A percentile compares a stretch with the other conserved stretches of the same genome.
Evolutionary conservation across 92 coral and sea anemone genomes (phyloP).

Genomic region (Palythoa grandis): DNA sequence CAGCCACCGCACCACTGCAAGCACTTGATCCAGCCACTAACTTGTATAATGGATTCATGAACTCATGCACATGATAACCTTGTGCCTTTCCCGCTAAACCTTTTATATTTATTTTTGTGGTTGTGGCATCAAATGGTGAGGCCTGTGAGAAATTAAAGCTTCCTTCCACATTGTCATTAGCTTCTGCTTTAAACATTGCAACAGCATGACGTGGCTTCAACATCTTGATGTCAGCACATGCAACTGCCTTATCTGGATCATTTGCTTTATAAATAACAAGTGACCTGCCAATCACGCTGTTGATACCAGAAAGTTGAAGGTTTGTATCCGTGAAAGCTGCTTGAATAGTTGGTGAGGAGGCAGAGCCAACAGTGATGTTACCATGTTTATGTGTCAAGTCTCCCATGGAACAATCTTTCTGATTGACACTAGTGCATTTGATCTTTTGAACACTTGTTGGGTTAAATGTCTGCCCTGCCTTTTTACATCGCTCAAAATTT

Average conservation of each 20-base stretch:
- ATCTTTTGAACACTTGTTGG: slow-evolving; percentile 53
- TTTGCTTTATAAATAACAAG: slow-evolving; percentile 56
- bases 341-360: slow-evolving; percentile 65
- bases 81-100: slow-evolving; percentile 67
- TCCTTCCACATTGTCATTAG: slow-evolving; percentile 83
- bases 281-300: slow-evolving; percentile 73
- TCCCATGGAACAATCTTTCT: slow-evolving; percentile 59
- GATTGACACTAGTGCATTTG: slow-evolving; percentile 43
- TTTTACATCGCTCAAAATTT: slow-evolving; percentile 47
- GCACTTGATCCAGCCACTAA: slow-evolving; percentile 54
- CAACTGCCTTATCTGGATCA: slow-evolving; percentile 56
- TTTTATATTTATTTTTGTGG: slow-evolving; percentile 59
- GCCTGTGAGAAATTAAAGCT: slow-evolving; percentile 68
- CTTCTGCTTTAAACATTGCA: slow-evolving; percentile 59
- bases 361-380: slow-evolving; percentile 58
- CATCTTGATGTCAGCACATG: slow-evolving; percentile 76
- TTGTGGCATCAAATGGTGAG: slow-evolving; percentile 88
- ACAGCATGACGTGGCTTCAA: slow-evolving; percentile 68
- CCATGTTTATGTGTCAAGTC: slow-evolving; percentile 68
- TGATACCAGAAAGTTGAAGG: slow-evolving; percentile 69
- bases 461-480: slow-evolving; percentile 51
- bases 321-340: slow-evolving; percentile 65
- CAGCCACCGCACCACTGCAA: slow-evolving; percentile 66
- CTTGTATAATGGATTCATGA: slow-evolving; percentile 75
- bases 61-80: slow-evolving; percentile 90